These are phyloP conservation scores for Gymnocheta viridis DNA, from an alignment of 2,888 invertebrate genomes.

Conservation along the genomic window DNA sequence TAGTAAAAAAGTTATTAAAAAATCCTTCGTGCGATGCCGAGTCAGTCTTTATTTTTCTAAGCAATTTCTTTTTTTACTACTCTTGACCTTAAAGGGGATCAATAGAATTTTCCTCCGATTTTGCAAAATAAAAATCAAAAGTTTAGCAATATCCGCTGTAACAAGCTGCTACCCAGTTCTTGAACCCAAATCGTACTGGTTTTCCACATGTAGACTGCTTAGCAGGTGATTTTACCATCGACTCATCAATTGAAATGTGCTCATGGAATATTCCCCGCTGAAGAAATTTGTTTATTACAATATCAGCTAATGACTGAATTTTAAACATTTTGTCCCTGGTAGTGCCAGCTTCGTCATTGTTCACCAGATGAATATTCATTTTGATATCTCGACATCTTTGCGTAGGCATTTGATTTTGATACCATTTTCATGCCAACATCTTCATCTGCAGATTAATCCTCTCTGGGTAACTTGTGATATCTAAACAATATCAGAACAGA, in stretches of 20 bases:
- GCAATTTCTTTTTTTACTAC: too few species aligned
- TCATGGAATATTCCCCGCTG: conserved; percentile 27
- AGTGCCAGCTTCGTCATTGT: conserved; percentile 19
- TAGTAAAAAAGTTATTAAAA: not conserved
- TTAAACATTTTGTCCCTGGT: conserved; percentile 38
- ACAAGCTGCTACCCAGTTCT: conserved; percentile 29
- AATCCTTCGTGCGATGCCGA: too few species aligned
- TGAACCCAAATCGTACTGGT: not conserved
- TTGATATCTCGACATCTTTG: too few species aligned
- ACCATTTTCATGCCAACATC: conserved; percentile 15
- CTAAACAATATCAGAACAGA: too few species aligned
- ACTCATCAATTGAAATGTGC: too few species aligned
- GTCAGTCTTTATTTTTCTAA: too few species aligned
- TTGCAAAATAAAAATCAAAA: conserved; percentile 15
- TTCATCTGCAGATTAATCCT: conserved; percentile 21
- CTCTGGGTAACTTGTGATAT: conserved; percentile 28
- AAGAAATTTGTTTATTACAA: conserved; percentile 27
- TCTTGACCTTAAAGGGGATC: too few species aligned
- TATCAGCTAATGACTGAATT: conserved; percentile 31
- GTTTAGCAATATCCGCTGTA: not conserved
- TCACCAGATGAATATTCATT: too few species aligned
- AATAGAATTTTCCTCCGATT: too few species aligned
- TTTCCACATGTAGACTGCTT: too few species aligned
- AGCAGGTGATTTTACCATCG: too few species aligned
- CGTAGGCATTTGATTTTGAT: too few species aligned